Base-by-base conservation (phyloP, 2,888 invertebrate genomes). In the Cephus nigrinus region DNA sequence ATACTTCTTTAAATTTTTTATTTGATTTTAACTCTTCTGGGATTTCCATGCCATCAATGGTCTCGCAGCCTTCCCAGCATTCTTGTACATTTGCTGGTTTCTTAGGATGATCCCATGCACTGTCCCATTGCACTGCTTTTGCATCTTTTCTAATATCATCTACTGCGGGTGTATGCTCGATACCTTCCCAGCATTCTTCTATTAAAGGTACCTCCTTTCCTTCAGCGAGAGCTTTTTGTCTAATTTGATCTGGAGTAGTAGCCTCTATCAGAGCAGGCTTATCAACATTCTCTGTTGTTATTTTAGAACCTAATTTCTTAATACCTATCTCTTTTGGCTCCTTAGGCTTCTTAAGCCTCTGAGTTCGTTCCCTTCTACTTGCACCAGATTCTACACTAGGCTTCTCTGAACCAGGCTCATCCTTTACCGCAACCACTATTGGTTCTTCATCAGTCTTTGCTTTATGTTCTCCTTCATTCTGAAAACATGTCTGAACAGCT, bases 1-100 rank as follows among this genome's bases (percentile, higher is more conserved):
- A 90, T 73, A 90, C 81, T 76, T 90, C 91, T 78, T 89, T 89
- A 78, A 90, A 90, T 79, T 88, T 90, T 79, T 89, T 90, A 78
- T 89, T 86, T 0, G 89, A 91, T 76, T 84, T 89, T 79, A 90
- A 79, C 82, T 90, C 91, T 69, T 87, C 89, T 0, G 90, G 89
- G 82, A 87, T 86, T 69, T 84, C 83, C 83, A 84, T 81, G 74
- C 86, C 85, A 4, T 82, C 82, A 9, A 78, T 80, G 12, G 82
- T 77, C 23, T 55, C 55, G 9, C 55, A 55, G n/a, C 72, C 73
- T 33, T 78, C 75, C 78, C 78, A 78, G 34, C 78, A 78, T 40
- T 78, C 78, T 15, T 71, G 71, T 4, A 68, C 75, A 34, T 75
- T 55, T 30, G 69, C 68, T 34, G 78, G 75, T 75, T 72, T 78